Percentiles rank a stretch among this genome's conserved stretches.
These are phyloP conservation scores for Chrysopilus asiliformis DNA, from an alignment of 2,888 invertebrate genomes.

Conservation along the genomic window DNA sequence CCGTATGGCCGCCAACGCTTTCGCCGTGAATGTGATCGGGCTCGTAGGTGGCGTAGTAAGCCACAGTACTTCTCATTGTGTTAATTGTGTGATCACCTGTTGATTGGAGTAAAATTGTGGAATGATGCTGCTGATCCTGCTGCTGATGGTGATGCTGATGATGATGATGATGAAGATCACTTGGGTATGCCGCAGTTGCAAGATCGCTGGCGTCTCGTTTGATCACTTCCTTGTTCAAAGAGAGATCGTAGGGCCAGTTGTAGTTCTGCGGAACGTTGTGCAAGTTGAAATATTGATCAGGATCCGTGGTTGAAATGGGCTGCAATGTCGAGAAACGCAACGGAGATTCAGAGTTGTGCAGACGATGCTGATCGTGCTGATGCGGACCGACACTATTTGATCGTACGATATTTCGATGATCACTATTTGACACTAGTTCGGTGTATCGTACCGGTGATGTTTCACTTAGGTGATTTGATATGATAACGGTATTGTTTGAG, in stretches of 20 bases:
- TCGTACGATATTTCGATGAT: conserved; percentile 1
- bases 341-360: conserved; percentile 4
- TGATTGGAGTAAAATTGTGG: conserved; percentile 2
- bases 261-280: conserved; percentile 1
- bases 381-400: neutral
- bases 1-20: conserved; percentile 12
- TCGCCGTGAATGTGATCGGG: conserved; percentile 8
- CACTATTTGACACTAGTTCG: conserved; percentile 10
- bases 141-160: conserved; percentile 1
- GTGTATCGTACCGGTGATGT: conserved; percentile 12
- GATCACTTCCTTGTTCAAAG: conserved; percentile 13
- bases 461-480: conserved; percentile 19
- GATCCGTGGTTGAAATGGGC: conserved; percentile 5
- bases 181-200: conserved; percentile 1
- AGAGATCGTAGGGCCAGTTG: conserved; percentile 12
- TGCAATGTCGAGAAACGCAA: conserved; percentile 9
- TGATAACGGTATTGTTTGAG: conserved; percentile 31
- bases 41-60: conserved; percentile 9
- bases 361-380: no score
- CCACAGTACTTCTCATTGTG: conserved; percentile 12
- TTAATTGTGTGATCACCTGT: conserved; percentile 3
- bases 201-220: conserved; percentile 5
- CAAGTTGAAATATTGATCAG: conserved; percentile 11
- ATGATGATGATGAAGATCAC: conserved; percentile 1
- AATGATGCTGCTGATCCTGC: neutral